Conservation (phyloP, 2,888 invertebrate species). For the Pterostichus niger region DNA sequence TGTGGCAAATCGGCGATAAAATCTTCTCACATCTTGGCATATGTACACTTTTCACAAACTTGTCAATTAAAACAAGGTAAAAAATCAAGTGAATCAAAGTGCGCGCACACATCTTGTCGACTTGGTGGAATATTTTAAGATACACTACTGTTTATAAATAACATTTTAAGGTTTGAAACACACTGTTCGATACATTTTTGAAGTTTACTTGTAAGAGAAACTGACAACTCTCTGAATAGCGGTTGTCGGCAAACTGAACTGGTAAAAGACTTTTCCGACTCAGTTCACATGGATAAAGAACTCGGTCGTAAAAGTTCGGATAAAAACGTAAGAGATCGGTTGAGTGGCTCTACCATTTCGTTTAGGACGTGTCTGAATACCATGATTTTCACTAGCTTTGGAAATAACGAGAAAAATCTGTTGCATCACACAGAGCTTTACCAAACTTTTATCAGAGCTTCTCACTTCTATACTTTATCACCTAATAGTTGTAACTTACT, state of each 20-base stretch:
- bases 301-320: constrained; percentile 59
- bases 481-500: too few species aligned
- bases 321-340: constrained; percentile 48
- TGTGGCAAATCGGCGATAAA: constrained; percentile 88
- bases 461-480: too few species aligned
- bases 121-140: constrained; percentile 37
- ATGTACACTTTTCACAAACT: constrained; percentile 38
- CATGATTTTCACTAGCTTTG: neutral
- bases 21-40: constrained; percentile 85
- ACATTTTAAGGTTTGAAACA: constrained; percentile 36
- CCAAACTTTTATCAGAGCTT: too few species aligned
- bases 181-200: constrained; percentile 26
- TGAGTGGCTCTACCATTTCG: constrained; percentile 24
- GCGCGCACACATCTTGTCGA: constrained; percentile 39
- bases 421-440: too few species aligned
- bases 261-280: constrained; percentile 50
- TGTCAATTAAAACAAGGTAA: constrained; percentile 37
- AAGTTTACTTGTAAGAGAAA: neutral
- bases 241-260: constrained; percentile 57
- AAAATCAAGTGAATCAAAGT: constrained; percentile 12
- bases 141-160: constrained; percentile 37
- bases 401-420: too few species aligned
- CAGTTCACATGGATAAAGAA: constrained; percentile 66
- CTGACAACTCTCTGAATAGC: neutral
- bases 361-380: neutral